A percentile compares a stretch with the other conserved stretches of the same genome.
Conservation (phyloP, 2,888 invertebrate species). For the Chalcosyrphus nemorum region DNA sequence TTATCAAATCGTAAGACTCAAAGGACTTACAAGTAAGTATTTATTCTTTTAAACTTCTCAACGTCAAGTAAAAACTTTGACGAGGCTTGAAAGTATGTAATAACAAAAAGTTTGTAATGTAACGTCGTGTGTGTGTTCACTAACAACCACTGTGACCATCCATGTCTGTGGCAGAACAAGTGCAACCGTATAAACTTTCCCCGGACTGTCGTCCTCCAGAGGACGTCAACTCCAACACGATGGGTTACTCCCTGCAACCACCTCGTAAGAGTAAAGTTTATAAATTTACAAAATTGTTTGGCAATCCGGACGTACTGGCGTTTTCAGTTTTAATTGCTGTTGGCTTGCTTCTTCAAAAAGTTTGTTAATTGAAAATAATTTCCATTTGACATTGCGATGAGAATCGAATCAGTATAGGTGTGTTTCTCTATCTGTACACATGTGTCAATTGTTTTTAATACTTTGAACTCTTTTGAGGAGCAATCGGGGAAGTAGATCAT, state of each 20-base stretch:
- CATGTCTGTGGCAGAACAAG: conserved; percentile 11
- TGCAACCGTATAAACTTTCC: conserved; percentile 23
- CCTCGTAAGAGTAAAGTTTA: conserved; percentile 12
- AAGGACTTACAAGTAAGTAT: neutral
- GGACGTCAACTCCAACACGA: neutral
- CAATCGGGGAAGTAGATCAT: no score
- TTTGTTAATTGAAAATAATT: conserved; percentile 43
- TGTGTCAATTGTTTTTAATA: neutral
- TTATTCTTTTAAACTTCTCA: neutral
- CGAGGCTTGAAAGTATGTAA: neutral
- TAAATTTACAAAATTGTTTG: conserved; percentile 40
- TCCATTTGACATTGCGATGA: conserved; percentile 18
- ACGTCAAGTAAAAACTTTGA: neutral
- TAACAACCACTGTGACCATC: neutral
- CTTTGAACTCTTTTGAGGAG: no score
- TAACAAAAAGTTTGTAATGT: neutral
- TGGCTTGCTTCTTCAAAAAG: conserved; percentile 26
- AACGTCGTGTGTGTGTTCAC: neutral
- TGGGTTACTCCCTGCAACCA: neutral
- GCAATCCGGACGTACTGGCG: conserved; percentile 22
- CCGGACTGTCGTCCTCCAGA: neutral
- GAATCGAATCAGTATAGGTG: neutral
- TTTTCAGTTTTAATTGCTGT: conserved; percentile 47
- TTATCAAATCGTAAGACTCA: neutral
- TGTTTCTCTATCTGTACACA: no score